phyloP scores from a whole-genome alignment of 2,888 invertebrate genomes.

The Rhamnusium bicolor region DNA sequence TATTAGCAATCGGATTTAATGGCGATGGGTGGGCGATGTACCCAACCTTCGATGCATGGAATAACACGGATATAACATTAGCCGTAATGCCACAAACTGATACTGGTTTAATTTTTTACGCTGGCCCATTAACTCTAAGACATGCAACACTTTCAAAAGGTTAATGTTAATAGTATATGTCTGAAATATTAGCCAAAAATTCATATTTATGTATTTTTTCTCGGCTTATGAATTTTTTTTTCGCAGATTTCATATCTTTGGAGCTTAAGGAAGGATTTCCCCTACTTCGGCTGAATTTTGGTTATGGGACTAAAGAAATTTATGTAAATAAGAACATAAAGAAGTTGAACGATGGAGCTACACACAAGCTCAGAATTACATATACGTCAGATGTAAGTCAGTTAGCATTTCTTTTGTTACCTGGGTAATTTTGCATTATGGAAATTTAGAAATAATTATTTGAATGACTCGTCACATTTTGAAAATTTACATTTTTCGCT shows the following conservation, averaged over 20 bases:
- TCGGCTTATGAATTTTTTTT: neutral
- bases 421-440: too few relatives aligned
- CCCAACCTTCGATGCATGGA: conserved; percentile 89
- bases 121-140: conserved; percentile 80
- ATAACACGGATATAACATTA: conserved; percentile 85
- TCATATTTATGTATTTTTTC: neutral
- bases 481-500: too few relatives aligned
- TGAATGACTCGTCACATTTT: too few relatives aligned
- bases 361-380: conserved; percentile 89
- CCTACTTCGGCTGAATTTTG: conserved; percentile 89
- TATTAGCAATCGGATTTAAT: conserved; percentile 88
- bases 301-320: conserved; percentile 83
- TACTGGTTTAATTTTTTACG: conserved; percentile 91
- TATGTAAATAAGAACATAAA: conserved; percentile 73
- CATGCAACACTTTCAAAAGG: conserved; percentile 80
- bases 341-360: conserved; percentile 87
- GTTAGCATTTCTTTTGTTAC: too few relatives aligned
- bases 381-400: conserved; percentile 70
- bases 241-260: conserved; percentile 89
- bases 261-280: conserved; percentile 90
- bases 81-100: conserved; percentile 85
- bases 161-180: conserved; percentile 60
- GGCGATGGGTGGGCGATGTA: conserved; percentile 97
- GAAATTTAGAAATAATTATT: too few relatives aligned
- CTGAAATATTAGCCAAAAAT: neutral